A percentile compares a stretch with the other conserved stretches of the same genome.
Evolutionary conservation across 2,797 vertebrate genomes (phyloP).

Genomic region (Enteromius viviparus): DNA sequence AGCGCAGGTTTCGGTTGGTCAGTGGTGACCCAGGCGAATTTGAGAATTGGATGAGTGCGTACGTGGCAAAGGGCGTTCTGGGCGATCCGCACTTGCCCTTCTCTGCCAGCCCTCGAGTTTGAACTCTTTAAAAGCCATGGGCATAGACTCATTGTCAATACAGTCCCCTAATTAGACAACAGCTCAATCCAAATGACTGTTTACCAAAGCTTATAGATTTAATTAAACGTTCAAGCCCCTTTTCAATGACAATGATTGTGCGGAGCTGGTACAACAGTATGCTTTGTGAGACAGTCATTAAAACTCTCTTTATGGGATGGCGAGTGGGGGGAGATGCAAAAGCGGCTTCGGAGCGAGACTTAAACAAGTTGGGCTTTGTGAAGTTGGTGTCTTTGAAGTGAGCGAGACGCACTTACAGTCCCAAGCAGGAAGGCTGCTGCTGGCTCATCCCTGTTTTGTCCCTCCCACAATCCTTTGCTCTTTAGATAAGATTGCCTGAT

Average conservation of each 20-base stretch:
- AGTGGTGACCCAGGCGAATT: constrained; percentile 11
- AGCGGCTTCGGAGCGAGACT: constrained; percentile 52
- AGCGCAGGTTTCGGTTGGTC: constrained; percentile 30
- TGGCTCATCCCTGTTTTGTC: constrained; percentile 39
- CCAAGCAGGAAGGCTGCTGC: constrained; percentile 30
- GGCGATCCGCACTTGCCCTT: constrained; percentile 4
- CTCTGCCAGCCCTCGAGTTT: constrained; percentile 19
- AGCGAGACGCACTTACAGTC: constrained; percentile 44
- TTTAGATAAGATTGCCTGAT: constrained; percentile 46
- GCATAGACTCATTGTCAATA: constrained; percentile 39
- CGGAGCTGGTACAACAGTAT: constrained; percentile 53
- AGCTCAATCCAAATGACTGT: constrained; percentile 52
- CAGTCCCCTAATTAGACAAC: constrained; percentile 44
- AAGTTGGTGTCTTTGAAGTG: constrained; percentile 60
- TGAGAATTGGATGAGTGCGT: constrained; percentile 25
- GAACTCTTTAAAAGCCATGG: constrained; percentile 28
- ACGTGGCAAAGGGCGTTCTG: constrained; percentile 33
- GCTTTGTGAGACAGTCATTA: constrained; percentile 63
- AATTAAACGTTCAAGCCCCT: constrained; percentile 51
- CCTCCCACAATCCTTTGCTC: constrained; percentile 44
- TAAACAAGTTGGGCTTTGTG: constrained; percentile 65
- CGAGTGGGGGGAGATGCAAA: constrained; percentile 37
- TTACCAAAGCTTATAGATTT: constrained; percentile 55
- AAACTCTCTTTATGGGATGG: constrained; percentile 57
- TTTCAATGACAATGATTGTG: constrained; percentile 60